Conservation (phyloP, 2,888 invertebrate genomes). For the Acrobasis repandana region DNA sequence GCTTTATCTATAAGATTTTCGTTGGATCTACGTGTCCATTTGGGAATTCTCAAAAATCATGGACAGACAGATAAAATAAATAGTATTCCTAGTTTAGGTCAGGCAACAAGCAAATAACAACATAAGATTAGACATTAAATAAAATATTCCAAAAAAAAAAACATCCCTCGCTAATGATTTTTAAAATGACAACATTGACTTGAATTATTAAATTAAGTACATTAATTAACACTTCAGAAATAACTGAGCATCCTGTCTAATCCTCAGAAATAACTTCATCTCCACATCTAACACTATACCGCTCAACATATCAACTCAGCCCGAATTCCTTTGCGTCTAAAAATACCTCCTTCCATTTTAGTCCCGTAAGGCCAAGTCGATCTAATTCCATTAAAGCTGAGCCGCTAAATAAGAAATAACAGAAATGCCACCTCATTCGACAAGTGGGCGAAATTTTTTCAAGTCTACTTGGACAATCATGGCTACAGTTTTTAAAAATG, state of each 20-base stretch:
- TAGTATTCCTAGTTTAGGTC: no score
- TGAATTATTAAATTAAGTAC: not conserved
- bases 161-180: not conserved
- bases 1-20: no score
- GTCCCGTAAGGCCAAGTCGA: constrained; percentile 34
- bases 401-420: not conserved
- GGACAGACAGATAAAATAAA: no score
- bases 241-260: not conserved
- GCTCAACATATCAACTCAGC: not conserved
- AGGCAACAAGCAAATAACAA: no score
- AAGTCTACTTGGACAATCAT: no score
- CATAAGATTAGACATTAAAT: no score
- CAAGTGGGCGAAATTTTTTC: not conserved
- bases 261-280: not conserved
- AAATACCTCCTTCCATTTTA: constrained; percentile 26
- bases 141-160: no score
- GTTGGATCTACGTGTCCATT: no score
- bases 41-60: no score
- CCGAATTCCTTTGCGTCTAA: constrained; percentile 11
- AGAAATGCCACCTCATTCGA: not conserved
- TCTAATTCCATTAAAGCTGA: constrained; percentile 42
- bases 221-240: not conserved
- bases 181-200: not conserved
- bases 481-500: no score
- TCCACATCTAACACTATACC: not conserved